A percentile compares a stretch with the other conserved stretches of the same genome.
Evolutionary conservation across 2,113 vertebrate species (phyloP).

Genomic region (Strix uralensis): DNA sequence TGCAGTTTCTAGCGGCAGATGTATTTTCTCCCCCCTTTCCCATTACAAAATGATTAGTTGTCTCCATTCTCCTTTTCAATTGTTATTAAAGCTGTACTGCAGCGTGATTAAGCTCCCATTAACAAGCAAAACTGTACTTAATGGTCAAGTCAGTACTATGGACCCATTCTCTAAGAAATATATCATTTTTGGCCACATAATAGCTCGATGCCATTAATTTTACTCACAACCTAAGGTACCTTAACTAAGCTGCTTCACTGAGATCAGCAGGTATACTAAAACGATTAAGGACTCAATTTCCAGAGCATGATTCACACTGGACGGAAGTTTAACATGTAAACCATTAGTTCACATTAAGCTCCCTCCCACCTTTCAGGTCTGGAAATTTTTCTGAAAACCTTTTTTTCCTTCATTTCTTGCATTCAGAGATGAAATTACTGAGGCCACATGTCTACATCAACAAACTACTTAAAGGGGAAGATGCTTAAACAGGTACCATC

Average conservation of each 20-base stretch:
- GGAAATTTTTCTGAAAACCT: not conserved
- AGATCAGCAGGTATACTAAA: not conserved
- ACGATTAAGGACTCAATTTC: not conserved
- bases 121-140: not conserved
- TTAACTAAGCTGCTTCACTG: not conserved
- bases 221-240: not conserved
- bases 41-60: slow-evolving; percentile 29
- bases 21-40: not conserved
- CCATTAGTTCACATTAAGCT: not conserved
- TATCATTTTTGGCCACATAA: not conserved
- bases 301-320: not conserved
- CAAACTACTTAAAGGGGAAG: not conserved
- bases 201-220: not conserved
- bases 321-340: not conserved
- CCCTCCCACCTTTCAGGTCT: not conserved
- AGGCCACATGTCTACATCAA: not conserved
- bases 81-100: not conserved
- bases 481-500: not conserved
- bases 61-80: not conserved
- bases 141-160: not conserved
- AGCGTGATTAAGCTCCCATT: not conserved
- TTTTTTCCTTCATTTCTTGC: not conserved
- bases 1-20: slow-evolving; percentile 3
- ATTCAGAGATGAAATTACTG: not conserved
- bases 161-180: not conserved